A percentile compares a stretch with the other conserved stretches of the same genome.
Conservation (phyloP, 2,797 vertebrate species). For the Anabacerthia variegaticeps region DNA sequence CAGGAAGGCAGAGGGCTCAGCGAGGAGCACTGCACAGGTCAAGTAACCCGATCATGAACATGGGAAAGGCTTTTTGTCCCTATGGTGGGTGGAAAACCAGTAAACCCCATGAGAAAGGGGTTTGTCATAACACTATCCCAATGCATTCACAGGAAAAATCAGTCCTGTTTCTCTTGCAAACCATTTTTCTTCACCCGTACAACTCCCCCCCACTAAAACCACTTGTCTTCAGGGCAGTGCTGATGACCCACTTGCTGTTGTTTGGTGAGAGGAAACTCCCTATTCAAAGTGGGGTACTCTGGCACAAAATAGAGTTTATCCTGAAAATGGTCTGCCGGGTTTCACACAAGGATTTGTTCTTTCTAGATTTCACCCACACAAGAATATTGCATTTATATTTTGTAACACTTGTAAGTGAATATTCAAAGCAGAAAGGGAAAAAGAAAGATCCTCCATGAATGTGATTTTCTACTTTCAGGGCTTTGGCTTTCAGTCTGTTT, state of each 20-base stretch:
- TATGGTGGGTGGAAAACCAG: not conserved
- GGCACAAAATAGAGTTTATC: not conserved
- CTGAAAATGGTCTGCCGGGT: not conserved
- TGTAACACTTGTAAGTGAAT: not conserved
- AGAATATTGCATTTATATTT: not conserved
- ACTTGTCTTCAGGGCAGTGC: not conserved
- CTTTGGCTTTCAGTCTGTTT: not conserved
- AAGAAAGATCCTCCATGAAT: not conserved
- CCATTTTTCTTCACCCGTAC: fast-evolving
- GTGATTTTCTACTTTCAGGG: not conserved
- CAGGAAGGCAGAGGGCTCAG: not conserved
- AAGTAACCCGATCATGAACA: not conserved
- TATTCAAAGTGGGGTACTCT: fast-evolving
- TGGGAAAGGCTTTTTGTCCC: not conserved
- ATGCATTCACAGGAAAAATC: not conserved
- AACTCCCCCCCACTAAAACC: not conserved
- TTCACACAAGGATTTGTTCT: not conserved
- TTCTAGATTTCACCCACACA: not conserved
- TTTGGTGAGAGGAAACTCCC: not conserved
- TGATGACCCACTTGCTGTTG: fast-evolving
- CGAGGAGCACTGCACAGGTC: fast-evolving
- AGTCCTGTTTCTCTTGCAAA: not conserved
- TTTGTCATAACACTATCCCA: not conserved
- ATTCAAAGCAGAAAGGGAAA: not conserved
- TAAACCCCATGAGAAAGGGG: fast-evolving